These are phyloP conservation scores for Schrankia costaestrigalis DNA, from an alignment of 2,888 invertebrate species.

Conservation along the genomic window DNA sequence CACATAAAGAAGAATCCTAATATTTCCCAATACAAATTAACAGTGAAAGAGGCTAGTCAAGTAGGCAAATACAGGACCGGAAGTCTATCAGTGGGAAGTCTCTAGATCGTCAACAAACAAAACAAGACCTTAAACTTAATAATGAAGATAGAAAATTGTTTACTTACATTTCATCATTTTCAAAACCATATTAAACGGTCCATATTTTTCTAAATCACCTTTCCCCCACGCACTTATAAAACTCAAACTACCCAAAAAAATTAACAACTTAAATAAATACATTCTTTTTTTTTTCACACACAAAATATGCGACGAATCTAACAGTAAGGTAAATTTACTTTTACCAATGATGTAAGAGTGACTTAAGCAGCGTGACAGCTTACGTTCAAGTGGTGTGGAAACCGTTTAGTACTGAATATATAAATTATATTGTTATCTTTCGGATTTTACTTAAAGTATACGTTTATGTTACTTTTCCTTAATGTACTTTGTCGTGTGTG, in stretches of 20 bases:
- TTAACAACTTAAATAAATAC: constrained; percentile 16
- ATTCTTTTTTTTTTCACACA: constrained; percentile 9
- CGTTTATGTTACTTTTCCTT: too few species aligned
- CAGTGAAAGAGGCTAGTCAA: too few species aligned
- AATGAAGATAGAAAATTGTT: too few species aligned
- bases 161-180: constrained; percentile 66
- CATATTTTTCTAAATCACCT: constrained; percentile 62
- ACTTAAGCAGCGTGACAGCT: constrained; percentile 1
- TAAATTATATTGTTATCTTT: constrained; percentile 4
- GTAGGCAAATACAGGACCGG: too few species aligned
- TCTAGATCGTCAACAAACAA: background rate
- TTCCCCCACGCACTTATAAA: constrained; percentile 39
- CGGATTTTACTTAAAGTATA: too few species aligned
- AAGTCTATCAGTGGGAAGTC: too few species aligned
- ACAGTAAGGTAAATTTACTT: constrained; percentile 1
- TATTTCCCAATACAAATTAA: too few species aligned
- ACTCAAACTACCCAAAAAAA: constrained; percentile 22
- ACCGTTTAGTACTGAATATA: background rate
- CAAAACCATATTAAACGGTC: constrained; percentile 58
- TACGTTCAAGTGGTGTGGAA: constrained; percentile 1
- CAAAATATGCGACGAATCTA: background rate
- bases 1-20: too few species aligned
- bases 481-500: too few species aligned
- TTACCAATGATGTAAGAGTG: constrained; percentile 2
- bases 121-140: too few species aligned